Percentiles rank a stretch among this genome's conserved stretches.
These are phyloP conservation scores for Exocentrus adspersus DNA, from an alignment of 2,888 invertebrate species.

Conservation along the genomic window DNA sequence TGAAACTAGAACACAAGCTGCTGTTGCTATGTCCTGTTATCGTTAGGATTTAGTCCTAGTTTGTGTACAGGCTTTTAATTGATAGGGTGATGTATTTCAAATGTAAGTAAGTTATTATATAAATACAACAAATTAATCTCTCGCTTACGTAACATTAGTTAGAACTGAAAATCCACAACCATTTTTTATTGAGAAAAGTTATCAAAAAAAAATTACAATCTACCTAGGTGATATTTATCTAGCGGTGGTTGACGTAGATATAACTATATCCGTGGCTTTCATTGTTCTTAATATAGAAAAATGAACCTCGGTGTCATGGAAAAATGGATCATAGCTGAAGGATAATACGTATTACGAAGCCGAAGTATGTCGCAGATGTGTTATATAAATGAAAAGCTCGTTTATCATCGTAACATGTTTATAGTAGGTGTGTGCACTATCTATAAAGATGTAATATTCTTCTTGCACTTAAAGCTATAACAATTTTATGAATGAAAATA, in stretches of 20 bases:
- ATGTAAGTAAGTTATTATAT: too few species aligned
- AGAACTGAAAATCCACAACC: too few species aligned
- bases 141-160: too few species aligned
- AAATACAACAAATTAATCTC: too few species aligned
- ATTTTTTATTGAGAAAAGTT: too few species aligned
- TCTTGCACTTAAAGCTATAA: too few species aligned
- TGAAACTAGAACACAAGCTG: not conserved
- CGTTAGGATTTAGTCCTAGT: not conserved
- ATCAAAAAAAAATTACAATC: too few species aligned
- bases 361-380: not conserved
- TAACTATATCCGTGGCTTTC: too few species aligned
- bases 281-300: too few species aligned
- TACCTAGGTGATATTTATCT: too few species aligned
- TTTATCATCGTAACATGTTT: not conserved
- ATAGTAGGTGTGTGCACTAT: not conserved
- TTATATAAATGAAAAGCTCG: not conserved
- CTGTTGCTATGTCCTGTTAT: not conserved
- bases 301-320: not conserved
- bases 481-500: too few species aligned
- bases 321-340: not conserved
- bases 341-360: not conserved
- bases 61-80: not conserved
- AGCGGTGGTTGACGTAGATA: too few species aligned
- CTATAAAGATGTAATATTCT: not conserved
- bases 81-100: not conserved